A percentile compares a stretch with the other conserved stretches of the same genome.
Conservation (phyloP, 2,888 invertebrate species). For the Coelopa pilipes region DNA sequence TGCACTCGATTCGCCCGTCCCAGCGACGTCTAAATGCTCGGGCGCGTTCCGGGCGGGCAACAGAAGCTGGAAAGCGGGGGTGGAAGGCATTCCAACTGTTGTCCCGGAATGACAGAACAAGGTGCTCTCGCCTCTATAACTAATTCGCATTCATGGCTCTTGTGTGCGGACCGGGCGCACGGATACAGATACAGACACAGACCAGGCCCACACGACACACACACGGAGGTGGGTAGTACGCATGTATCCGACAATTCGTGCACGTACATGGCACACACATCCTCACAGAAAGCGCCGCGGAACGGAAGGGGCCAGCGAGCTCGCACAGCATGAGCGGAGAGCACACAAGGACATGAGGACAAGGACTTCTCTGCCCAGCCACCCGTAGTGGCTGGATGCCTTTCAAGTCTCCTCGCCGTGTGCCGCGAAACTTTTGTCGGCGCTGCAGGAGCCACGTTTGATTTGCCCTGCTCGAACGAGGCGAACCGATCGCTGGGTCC, state of each 20-base stretch:
- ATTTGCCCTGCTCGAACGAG: neutral
- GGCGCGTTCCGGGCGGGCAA: too few species aligned
- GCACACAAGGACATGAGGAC: conserved; percentile 45
- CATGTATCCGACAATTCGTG: conserved; percentile 28
- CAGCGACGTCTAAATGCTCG: conserved; percentile 15
- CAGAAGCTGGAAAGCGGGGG: conserved; percentile 35
- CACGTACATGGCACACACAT: conserved; percentile 20
- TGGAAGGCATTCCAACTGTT: conserved; percentile 44
- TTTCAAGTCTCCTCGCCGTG: neutral
- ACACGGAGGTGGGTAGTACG: conserved; percentile 4
- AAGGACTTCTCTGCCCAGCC: conserved; percentile 46
- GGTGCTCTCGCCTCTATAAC: conserved; percentile 44
- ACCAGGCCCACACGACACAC: neutral
- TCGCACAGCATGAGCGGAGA: conserved; percentile 22
- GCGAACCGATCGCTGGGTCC: too few species aligned
- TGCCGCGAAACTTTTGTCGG: conserved; percentile 8
- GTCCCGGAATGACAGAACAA: conserved; percentile 49
- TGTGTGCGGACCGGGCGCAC: neutral
- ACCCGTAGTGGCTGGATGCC: conserved; percentile 40
- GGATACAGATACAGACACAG: neutral
- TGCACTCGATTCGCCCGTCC: conserved; percentile 17
- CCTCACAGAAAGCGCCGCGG: too few species aligned
- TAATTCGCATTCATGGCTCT: conserved; percentile 43
- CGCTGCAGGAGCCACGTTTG: neutral
- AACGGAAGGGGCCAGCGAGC: too few species aligned